Evolutionary conservation across 2,113 vertebrate species (phyloP).

Genomic region (Turdus rufiventris): DNA sequence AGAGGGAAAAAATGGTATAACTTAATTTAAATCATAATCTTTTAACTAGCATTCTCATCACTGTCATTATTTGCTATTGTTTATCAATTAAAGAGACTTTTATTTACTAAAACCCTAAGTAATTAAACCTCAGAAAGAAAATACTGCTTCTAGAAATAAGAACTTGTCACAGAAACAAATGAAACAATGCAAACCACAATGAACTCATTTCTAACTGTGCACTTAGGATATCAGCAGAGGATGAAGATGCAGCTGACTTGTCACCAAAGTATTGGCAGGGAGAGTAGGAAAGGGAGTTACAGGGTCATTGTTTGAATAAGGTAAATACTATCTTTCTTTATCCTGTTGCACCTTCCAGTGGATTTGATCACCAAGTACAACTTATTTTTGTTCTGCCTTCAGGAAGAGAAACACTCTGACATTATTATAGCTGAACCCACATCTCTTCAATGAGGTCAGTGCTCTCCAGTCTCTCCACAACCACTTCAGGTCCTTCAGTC

Average conservation of each 20-base stretch:
- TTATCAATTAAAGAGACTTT: conserved; percentile 24
- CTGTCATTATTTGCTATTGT: conserved; percentile 7
- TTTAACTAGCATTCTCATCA: conserved; percentile 4
- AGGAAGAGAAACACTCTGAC: neutral
- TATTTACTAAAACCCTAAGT: conserved; percentile 28
- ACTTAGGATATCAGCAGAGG: neutral
- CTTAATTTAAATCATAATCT: neutral
- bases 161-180: neutral
- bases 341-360: conserved; percentile 57
- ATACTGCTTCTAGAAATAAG: conserved; percentile 7
- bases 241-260: conserved; percentile 5
- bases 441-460: neutral
- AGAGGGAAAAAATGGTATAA: neutral
- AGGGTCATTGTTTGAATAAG: neutral
- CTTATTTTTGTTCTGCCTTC: neutral
- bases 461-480: neutral
- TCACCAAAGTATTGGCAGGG: neutral
- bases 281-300: neutral
- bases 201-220: neutral
- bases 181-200: conserved; percentile 51
- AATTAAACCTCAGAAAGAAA: conserved; percentile 29
- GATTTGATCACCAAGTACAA: conserved; percentile 33
- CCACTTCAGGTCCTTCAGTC: neutral
- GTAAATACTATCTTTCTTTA: neutral
- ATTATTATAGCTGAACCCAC: neutral